A percentile compares a stretch with the other conserved stretches of the same genome.
Conservation (phyloP, 2,113 vertebrate species). For the Rhinogobius similis region DNA sequence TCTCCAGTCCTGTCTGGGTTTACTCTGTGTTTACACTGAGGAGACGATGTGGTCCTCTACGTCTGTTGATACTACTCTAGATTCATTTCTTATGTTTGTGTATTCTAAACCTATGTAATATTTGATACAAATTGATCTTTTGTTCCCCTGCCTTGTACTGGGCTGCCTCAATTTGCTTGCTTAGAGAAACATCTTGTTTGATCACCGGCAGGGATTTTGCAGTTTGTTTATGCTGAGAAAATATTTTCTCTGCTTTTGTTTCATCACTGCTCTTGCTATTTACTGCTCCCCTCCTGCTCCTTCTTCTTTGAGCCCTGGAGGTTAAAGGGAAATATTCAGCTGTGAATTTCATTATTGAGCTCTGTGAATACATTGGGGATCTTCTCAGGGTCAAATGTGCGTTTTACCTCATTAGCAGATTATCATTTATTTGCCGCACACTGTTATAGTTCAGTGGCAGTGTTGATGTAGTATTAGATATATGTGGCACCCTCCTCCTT, state of each 20-base stretch:
- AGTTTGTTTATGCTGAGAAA: conserved; percentile 46
- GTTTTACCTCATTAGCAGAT: conserved; percentile 20
- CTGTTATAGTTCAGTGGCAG: neutral
- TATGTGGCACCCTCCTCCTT: neutral
- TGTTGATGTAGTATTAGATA: conserved; percentile 13
- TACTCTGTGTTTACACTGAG: conserved; percentile 1
- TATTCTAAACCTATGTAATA: conserved; percentile 12
- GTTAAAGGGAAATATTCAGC: conserved; percentile 30
- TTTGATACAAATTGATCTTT: conserved; percentile 28
- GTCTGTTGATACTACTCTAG: conserved; percentile 14
- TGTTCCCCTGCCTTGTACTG: conserved; percentile 15
- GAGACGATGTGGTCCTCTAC: neutral
- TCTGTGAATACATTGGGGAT: conserved; percentile 17
- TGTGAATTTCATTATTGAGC: conserved; percentile 35
- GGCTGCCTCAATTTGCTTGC: conserved; percentile 35
- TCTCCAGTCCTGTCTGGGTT: neutral
- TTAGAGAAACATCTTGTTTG: conserved; percentile 29
- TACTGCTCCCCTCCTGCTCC: neutral
- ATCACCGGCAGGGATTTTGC: conserved; percentile 27
- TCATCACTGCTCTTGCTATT: conserved; percentile 28
- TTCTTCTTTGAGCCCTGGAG: conserved; percentile 27
- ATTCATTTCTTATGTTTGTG: conserved; percentile 15
- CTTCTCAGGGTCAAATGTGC: conserved; percentile 22
- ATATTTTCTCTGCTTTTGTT: conserved; percentile 31
- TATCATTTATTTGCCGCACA: conserved; percentile 16